Evolutionary conservation across 1,140 invertebrate genomes (phyloP).

Genomic region (Elymnias hypermnestra): DNA sequence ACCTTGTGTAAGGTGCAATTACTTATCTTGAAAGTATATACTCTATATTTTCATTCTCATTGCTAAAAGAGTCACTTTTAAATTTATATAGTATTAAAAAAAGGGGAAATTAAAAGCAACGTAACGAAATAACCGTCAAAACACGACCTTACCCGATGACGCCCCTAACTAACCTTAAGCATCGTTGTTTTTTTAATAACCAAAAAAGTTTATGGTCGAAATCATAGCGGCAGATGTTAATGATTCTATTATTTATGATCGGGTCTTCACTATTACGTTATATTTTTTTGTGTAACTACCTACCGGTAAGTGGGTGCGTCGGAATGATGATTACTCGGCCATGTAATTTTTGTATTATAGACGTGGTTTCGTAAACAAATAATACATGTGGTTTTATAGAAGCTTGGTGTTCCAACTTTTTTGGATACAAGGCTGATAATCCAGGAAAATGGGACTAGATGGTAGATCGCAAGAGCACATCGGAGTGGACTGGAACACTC

Average conservation of each 20-base stretch:
- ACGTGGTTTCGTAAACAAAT: constrained; percentile 26
- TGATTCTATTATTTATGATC: constrained; percentile 71
- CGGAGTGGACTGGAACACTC: too few relatives aligned
- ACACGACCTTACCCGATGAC: constrained; percentile 46
- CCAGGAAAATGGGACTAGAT: too few relatives aligned
- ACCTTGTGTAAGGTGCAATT: too few relatives aligned
- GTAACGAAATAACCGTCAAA: constrained; percentile 53
- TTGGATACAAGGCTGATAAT: too few relatives aligned
- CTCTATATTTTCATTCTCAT: too few relatives aligned
- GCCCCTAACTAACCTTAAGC: constrained; percentile 34
- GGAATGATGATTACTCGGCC: constrained; percentile 39
- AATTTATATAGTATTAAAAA: too few relatives aligned
- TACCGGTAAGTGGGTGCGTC: constrained; percentile 33
- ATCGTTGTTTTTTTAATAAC: constrained; percentile 34
- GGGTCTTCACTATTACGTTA: constrained; percentile 43
- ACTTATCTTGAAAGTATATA: too few relatives aligned
- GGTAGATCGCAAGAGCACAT: too few relatives aligned
- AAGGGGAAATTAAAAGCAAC: constrained; percentile 27
- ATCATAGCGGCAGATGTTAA: constrained; percentile 68
- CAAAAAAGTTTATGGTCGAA: constrained; percentile 59
- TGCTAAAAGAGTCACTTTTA: too few relatives aligned
- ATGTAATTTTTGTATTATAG: constrained; percentile 40
- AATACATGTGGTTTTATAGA: neutral
- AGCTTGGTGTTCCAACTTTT: too few relatives aligned
- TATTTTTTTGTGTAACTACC: constrained; percentile 40